A percentile compares a stretch with the other conserved stretches of the same genome.
Evolutionary conservation across 2,888 invertebrate species (phyloP).

Genomic region (Ochropacha duplaris): DNA sequence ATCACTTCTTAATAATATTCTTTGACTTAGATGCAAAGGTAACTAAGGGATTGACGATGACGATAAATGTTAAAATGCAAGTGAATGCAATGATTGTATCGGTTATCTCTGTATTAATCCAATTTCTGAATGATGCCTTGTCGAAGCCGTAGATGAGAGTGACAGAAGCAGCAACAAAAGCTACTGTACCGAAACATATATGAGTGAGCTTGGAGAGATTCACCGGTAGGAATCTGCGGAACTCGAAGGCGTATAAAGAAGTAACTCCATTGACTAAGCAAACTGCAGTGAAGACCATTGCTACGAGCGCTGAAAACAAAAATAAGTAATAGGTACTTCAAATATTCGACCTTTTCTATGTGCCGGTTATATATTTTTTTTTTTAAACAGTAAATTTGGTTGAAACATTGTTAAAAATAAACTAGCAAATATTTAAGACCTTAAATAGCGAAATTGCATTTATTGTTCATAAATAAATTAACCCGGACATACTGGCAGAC

Average conservation of each 20-base stretch:
- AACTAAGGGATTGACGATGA: constrained; percentile 52
- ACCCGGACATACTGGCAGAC: too few species aligned
- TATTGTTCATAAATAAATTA: too few species aligned
- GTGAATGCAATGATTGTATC: constrained; percentile 44
- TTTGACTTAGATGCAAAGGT: constrained; percentile 41
- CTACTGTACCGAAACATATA: constrained; percentile 50
- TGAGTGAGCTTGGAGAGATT: constrained; percentile 46
- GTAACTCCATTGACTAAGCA: constrained; percentile 46
- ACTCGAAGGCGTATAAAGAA: constrained; percentile 44
- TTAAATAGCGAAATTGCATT: too few species aligned
- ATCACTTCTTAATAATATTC: constrained; percentile 26
- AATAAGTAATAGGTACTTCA: neutral
- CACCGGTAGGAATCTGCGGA: constrained; percentile 35
- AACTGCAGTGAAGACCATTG: constrained; percentile 47
- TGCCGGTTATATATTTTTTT: too few species aligned
- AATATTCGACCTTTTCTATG: neutral
- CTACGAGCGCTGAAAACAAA: constrained; percentile 43
- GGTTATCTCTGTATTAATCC: constrained; percentile 39
- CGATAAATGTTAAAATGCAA: constrained; percentile 38
- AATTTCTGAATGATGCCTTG: constrained; percentile 45
- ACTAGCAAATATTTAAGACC: too few species aligned
- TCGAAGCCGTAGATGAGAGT: constrained; percentile 55
- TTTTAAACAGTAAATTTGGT: too few species aligned
- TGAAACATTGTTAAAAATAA: too few species aligned
- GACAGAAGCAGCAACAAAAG: constrained; percentile 46